Base-by-base conservation (phyloP, 2,888 invertebrate genomes). In the Habrosyne pyritoides region DNA sequence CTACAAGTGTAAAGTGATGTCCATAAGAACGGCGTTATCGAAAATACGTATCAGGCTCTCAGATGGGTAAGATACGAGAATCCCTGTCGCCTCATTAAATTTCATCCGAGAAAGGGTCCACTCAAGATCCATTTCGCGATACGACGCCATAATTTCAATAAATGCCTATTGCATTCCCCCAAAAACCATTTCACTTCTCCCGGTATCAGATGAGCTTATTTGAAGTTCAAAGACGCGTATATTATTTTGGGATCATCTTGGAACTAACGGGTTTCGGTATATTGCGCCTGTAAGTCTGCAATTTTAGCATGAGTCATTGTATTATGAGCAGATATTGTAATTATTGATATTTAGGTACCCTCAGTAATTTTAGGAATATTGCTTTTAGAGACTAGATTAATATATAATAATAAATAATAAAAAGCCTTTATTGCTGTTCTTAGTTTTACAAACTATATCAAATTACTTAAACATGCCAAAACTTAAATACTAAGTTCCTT, bases 131-230 rank as follows among this genome's bases (percentile, higher is more conserved):
- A 61, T 73, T 71, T 55, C 59, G 53, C 66, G 87, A 86, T 87
- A 87, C 63, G 74, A 63, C 64, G 69, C 66, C 68, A 77, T 86
- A 79, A 86, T 84, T 86, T 84, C 80, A 82, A 87, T 87, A 84
- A 85, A 84, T 71, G 83, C 81, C 85, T 64, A 74, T 75, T 74
- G 75, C 80, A 81, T 57, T 71, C 69, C 53, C 60, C 55, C 63
- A 54, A 56, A 60, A 57, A 54, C 60, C 65, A 63, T 68, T 68
- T 60, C 59, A 58, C 59, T 64, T 53, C 28, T 52, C 56, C 64
- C 61, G 60, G 53, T 62, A 66, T 63, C 56, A 57, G 59, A 54
- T 57, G 33, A 47, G 33, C 51, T 55, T 57, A 60, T 57, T 57
- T 33, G 24, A 21, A 54, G 46, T 36, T 36, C 33, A 28, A 47